Evolutionary conservation across 2,888 invertebrate species (phyloP), one percentile per base, ranked within the genome.

Genomic region (Mesorhabditis belari): DNA sequence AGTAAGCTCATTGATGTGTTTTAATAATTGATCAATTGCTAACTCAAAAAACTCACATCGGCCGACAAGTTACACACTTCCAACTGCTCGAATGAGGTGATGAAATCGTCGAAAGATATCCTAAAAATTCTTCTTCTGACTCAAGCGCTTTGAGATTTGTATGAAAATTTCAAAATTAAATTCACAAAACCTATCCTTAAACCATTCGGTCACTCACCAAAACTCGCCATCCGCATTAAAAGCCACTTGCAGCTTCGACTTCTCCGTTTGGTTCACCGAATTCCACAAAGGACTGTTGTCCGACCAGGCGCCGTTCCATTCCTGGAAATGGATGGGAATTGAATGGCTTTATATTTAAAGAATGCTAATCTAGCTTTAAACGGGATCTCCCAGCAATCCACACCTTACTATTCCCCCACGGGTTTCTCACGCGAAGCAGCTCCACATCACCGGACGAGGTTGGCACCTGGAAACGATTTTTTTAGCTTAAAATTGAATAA

Each of bases 1-100:
- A n/a, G n/a, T n/a, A n/a, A n/a, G n/a, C n/a, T n/a, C n/a, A n/a
- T n/a, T n/a, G n/a, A n/a, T n/a, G n/a, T n/a, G n/a, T n/a, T n/a
- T n/a, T n/a, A n/a, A n/a, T n/a, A n/a, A n/a, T n/a, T n/a, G n/a
- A n/a, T n/a, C n/a, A n/a, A n/a, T n/a, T n/a, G n/a, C n/a, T n/a
- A n/a, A n/a, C n/a, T n/a, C n/a, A n/a, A n/a, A n/a, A n/a, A n/a
- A n/a, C 93, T 82, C 0, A 92, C 90, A 6, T 94, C 94, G 0
- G 94, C 94, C 80, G 90, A 91, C 83, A 96, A 88, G 82, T 95
- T 93, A 82, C 94, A 94, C 70, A 95, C 89, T 83, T 94, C 93
- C 69, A 94, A 85, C 81, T 88, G 86, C 5, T 87, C 87, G 81
- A 93, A 95, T 74, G 90, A 87, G 17, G 84, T 85, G 49, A 88